phyloP scores from a whole-genome alignment of 2,888 invertebrate genomes.

The Leucozona laternaria region DNA sequence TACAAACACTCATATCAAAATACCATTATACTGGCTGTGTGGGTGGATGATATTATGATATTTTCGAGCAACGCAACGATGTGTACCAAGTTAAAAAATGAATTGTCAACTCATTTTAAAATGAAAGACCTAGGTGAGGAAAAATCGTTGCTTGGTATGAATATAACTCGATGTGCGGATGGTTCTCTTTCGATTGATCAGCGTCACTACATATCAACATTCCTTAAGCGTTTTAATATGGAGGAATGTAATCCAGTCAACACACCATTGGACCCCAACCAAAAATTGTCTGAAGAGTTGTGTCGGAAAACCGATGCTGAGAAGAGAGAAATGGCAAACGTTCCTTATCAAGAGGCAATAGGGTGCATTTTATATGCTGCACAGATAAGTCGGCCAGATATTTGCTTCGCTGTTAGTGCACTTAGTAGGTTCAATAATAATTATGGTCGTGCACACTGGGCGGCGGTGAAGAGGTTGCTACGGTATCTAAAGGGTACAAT shows the following conservation, averaged over 20 bases:
- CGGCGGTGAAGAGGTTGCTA: slow-evolving; percentile 35
- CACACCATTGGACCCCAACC: slow-evolving; percentile 60
- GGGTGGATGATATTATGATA: too few relatives aligned
- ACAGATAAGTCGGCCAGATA: too few relatives aligned
- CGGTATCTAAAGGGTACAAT: slow-evolving; percentile 28
- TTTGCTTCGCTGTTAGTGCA: slow-evolving; percentile 55
- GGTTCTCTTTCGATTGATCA: slow-evolving; percentile 32
- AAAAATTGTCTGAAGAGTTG: slow-evolving; percentile 51
- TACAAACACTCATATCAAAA: slow-evolving; percentile 39
- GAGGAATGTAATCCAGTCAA: slow-evolving; percentile 52
- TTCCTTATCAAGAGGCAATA: slow-evolving; percentile 54
- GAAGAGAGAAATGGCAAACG: slow-evolving; percentile 36
- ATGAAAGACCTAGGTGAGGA: slow-evolving; percentile 56
- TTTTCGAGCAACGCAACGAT: slow-evolving; percentile 43
- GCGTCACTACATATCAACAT: slow-evolving; percentile 30
- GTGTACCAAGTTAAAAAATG: neutral
- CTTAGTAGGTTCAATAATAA: slow-evolving; percentile 63
- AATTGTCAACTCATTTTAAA: slow-evolving; percentile 37
- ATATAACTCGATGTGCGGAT: slow-evolving; percentile 9
- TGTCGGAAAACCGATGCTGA: slow-evolving; percentile 56
- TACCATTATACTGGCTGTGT: slow-evolving; percentile 53
- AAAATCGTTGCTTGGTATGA: neutral
- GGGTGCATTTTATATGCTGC: too few relatives aligned
- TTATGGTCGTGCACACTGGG: slow-evolving; percentile 64
- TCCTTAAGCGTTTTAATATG: slow-evolving; percentile 56